Percentiles rank a stretch among this genome's conserved stretches.
Evolutionary conservation across 2,888 invertebrate species (phyloP).

Genomic region (Agriotes lineatus): DNA sequence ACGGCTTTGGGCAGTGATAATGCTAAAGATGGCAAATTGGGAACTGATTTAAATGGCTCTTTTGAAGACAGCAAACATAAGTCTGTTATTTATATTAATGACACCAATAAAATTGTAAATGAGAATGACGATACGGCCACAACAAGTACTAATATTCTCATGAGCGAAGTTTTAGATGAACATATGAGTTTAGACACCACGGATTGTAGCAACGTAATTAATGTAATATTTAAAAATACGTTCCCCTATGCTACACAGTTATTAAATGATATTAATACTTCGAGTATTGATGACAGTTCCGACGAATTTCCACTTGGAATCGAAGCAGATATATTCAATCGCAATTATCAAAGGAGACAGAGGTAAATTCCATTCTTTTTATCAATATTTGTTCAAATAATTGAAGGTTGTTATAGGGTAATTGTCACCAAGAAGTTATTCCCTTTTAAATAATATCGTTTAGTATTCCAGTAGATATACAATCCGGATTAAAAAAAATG

Average conservation of each 20-base stretch:
- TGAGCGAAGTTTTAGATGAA: slow-evolving; percentile 61
- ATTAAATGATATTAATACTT: slow-evolving; percentile 59
- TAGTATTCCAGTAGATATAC: no score
- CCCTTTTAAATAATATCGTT: no score
- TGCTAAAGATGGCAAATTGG: neutral
- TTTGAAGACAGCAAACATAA: slow-evolving; percentile 57
- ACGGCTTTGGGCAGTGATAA: neutral
- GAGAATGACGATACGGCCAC: slow-evolving; percentile 29
- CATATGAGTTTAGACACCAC: slow-evolving; percentile 58
- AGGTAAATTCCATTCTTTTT: slow-evolving; percentile 34
- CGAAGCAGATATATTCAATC: slow-evolving; percentile 61
- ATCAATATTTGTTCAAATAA: neutral
- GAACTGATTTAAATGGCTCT: slow-evolving; percentile 28
- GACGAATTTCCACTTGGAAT: slow-evolving; percentile 65
- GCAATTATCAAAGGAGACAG: slow-evolving; percentile 50
- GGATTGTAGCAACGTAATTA: slow-evolving; percentile 59
- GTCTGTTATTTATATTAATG: slow-evolving; percentile 63
- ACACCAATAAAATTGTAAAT: slow-evolving; percentile 45
- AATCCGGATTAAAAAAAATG: no score
- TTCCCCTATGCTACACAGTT: slow-evolving; percentile 62
- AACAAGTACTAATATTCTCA: slow-evolving; percentile 50
- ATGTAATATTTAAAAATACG: slow-evolving; percentile 62
- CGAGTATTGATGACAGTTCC: slow-evolving; percentile 53
- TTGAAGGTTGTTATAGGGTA: no score
- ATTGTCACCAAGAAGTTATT: no score